Evolutionary conservation across 2,113 vertebrate species (phyloP).

Genomic region (Glaucidium brasilianum): DNA sequence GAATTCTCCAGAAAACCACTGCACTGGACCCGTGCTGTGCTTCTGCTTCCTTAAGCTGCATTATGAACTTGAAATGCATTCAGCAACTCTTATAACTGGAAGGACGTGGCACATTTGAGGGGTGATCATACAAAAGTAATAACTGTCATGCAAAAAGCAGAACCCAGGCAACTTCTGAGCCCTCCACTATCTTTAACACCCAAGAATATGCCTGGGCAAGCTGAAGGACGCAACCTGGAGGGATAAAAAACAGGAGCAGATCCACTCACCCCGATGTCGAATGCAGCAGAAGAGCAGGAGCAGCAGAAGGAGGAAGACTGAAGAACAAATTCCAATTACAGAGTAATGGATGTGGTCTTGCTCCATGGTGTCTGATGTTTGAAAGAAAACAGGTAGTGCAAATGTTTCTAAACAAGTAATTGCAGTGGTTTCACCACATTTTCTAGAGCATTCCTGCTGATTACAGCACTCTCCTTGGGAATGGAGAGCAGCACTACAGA

Average conservation of each 20-base stretch:
- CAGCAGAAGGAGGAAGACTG: background rate
- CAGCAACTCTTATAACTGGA: background rate
- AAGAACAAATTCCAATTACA: background rate
- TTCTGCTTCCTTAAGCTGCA: background rate
- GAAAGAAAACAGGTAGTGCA: background rate
- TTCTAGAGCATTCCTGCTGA: background rate
- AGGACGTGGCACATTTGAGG: background rate
- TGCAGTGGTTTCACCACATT: fast-evolving
- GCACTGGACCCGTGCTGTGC: background rate
- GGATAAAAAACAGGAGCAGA: background rate
- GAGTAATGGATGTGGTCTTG: fast-evolving
- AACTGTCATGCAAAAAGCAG: background rate
- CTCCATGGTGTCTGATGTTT: fast-evolving
- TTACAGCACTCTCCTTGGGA: background rate
- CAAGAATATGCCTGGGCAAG: fast-evolving
- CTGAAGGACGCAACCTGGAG: background rate
- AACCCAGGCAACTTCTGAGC: background rate
- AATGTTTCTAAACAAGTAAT: fast-evolving
- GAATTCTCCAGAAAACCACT: background rate
- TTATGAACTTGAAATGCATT: fast-evolving
- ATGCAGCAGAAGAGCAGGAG: background rate
- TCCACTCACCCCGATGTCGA: background rate
- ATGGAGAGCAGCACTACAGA: fast-evolving
- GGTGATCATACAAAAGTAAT: background rate
- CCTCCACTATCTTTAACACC: background rate